phyloP scores from a whole-genome alignment of 2,797 vertebrate species.

The Peromyscus nudipes region DNA sequence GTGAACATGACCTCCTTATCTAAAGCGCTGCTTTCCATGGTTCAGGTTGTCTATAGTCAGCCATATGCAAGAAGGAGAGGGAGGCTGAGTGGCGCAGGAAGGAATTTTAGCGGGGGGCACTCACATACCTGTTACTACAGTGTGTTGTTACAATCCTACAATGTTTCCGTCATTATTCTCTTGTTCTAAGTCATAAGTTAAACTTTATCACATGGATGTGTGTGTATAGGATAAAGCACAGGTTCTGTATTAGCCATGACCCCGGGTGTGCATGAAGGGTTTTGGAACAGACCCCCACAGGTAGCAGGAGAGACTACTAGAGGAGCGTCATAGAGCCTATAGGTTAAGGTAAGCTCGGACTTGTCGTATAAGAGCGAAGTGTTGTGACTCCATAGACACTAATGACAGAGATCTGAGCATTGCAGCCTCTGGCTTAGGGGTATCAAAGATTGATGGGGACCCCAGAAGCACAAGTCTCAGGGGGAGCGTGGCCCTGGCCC shows the following conservation, averaged over 20 bases:
- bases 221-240: not conserved
- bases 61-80: not conserved
- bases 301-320: too few relatives aligned
- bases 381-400: not conserved
- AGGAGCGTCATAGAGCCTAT: not conserved
- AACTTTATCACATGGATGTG: not conserved
- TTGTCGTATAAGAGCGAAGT: not conserved
- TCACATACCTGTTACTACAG: not conserved
- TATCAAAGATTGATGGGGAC: not conserved
- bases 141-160: not conserved
- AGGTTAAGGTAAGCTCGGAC: not conserved
- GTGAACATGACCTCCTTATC: not conserved
- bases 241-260: not conserved
- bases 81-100: too few relatives aligned
- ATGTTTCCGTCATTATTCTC: not conserved
- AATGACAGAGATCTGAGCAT: too few relatives aligned
- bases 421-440: not conserved
- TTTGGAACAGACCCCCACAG: not conserved
- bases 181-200: not conserved
- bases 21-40: not conserved
- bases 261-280: not conserved
- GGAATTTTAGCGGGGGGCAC: not conserved
- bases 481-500: not conserved
- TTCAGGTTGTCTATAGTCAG: not conserved
- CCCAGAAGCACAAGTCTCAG: not conserved